These are phyloP conservation scores for Physeter macrocephalus DNA, from an alignment of 2,113 vertebrate genomes.

Conservation along the genomic window DNA sequence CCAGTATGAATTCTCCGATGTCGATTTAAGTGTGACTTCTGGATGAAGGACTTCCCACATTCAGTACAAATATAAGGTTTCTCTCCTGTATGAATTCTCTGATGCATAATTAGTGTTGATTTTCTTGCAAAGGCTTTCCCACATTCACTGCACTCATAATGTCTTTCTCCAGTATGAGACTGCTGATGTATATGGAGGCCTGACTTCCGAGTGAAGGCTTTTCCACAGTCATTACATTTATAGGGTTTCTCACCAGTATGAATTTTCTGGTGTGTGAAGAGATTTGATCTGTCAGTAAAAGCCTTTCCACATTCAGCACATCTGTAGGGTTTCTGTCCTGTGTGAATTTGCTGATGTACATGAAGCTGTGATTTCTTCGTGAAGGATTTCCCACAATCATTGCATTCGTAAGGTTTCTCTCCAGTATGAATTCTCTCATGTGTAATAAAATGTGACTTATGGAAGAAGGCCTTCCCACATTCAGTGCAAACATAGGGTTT, in stretches of 20 bases:
- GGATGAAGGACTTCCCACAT: constrained; percentile 69
- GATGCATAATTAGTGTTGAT: constrained; percentile 65
- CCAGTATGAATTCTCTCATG: constrained; percentile 62
- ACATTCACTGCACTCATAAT: constrained; percentile 60
- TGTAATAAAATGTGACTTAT: constrained; percentile 59
- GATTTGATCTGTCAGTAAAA: constrained; percentile 64
- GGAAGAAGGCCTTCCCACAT: constrained; percentile 61
- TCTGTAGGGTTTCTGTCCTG: constrained; percentile 62
- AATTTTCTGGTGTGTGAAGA: constrained; percentile 70
- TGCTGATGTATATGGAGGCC: constrained; percentile 66
- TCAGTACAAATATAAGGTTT: constrained; percentile 65
- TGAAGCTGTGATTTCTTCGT: constrained; percentile 64
- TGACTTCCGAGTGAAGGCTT: constrained; percentile 65
- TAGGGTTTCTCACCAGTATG: constrained; percentile 72
- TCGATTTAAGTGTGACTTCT: constrained; percentile 64
- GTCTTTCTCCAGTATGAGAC: constrained; percentile 70
- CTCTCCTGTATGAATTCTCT: constrained; percentile 68
- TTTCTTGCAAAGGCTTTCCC: constrained; percentile 70
- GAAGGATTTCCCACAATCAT: constrained; percentile 58
- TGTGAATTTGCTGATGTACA: constrained; percentile 64
- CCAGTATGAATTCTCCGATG: constrained; percentile 68
- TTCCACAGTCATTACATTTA: constrained; percentile 69
- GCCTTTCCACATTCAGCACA: constrained; percentile 70
- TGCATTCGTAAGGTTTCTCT: constrained; percentile 58
- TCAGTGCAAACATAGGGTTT: constrained; percentile 50